Percentiles rank a stretch among this genome's conserved stretches.
Conservation (phyloP, 1,140 invertebrate genomes). For the Cydia strobilella region DNA sequence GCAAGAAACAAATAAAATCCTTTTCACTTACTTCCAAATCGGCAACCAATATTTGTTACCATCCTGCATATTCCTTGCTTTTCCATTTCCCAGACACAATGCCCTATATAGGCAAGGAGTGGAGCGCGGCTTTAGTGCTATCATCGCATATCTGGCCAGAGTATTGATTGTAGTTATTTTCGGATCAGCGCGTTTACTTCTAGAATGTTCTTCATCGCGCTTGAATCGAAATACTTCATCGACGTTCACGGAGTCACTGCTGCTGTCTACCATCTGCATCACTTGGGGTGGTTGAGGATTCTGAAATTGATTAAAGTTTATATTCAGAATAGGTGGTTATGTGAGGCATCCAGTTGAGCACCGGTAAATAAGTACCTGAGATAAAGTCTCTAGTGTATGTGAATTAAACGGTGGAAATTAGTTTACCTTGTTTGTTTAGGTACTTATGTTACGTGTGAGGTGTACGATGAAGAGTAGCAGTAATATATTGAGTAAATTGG, state of each 20-base stretch:
- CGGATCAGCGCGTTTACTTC: constrained; percentile 19
- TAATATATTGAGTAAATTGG: no score
- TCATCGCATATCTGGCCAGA: constrained; percentile 80
- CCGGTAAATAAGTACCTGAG: neutral
- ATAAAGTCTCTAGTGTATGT: no score
- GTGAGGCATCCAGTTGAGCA: neutral
- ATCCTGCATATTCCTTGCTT: constrained; percentile 76
- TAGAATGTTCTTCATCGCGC: constrained; percentile 46
- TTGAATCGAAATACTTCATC: constrained; percentile 68
- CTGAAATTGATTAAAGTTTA: constrained; percentile 42
- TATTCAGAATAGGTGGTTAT: neutral
- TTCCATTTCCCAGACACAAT: constrained; percentile 84
- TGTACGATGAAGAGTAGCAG: no score
- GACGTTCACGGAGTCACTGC: constrained; percentile 67
- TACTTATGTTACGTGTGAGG: no score
- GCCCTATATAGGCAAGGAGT: constrained; percentile 81
- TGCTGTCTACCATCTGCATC: constrained; percentile 71
- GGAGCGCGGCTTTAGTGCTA: constrained; percentile 74
- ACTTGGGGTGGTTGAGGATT: constrained; percentile 62
- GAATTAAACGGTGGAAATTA: no score
- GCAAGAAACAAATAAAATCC: neutral
- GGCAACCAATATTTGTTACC: constrained; percentile 84
- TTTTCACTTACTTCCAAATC: constrained; percentile 84
- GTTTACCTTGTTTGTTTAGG: no score
- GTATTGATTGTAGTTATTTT: constrained; percentile 77